Evolutionary conservation across 2,113 vertebrate genomes (phyloP), one percentile per base, ranked within the genome.

Genomic region (Ptilorrhoa leucosticta): DNA sequence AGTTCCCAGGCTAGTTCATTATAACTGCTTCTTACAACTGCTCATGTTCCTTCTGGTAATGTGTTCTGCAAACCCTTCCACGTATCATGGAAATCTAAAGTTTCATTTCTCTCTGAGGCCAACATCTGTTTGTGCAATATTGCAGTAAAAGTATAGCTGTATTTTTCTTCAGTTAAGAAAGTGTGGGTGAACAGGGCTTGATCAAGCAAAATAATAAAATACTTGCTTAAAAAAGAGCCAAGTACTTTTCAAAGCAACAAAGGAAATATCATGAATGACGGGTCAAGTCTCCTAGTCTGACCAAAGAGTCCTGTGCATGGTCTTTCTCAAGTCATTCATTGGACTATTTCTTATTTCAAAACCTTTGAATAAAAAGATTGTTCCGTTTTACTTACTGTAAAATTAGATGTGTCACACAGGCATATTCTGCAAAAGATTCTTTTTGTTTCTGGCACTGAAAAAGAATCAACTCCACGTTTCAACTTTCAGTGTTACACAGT

Each of bases 1-100:
- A 92, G 94, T 96, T 97, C 96, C 94, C 96, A 94, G 87, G 88
- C 87, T 95, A 93, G 91, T 90, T 96, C 95, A 79, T 97, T 97
- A 91, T 1, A 2, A 85, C 57, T 86, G 31, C 70, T 65, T 83
- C 83, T 89, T 79, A 71, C 35, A 89, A 83, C 63, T 92, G 78
- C 80, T 97, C 66, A 28, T 85, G 65, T 87, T 94, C 82, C 71
- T 92, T 90, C 60, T 97, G 93, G 68, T 93, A 96, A 96, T 92
- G 78, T 63, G 54, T 91, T 96, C 86, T 83, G 63, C 80, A 93
- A 95, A 92, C 35, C 54, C 63, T 77, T 91, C 53, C 42, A 82
- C 51, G 12, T 53, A 78, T 84, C 65, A 60, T 80, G 80, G 70
- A 95, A 94, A 79, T 89, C 94, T 95, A 68, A 95, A 79, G 78